These are phyloP conservation scores for Rattus norvegicus DNA, from an alignment of 2,113 vertebrate genomes.

Conservation along the genomic window DNA sequence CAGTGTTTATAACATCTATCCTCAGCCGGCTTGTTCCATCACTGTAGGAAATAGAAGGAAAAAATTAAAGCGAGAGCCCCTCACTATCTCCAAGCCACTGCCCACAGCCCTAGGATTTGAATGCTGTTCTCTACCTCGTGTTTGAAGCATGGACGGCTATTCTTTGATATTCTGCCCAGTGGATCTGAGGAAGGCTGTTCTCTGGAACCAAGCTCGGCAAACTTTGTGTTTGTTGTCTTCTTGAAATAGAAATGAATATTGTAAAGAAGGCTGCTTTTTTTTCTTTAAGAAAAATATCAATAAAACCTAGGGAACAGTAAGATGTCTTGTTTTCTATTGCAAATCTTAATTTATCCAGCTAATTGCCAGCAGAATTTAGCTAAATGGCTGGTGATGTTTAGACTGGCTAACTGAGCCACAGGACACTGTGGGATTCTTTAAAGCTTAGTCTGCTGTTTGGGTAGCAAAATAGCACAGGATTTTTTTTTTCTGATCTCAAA, in stretches of 20 bases:
- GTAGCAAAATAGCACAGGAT: conserved; percentile 60
- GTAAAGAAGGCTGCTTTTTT: conserved; percentile 82
- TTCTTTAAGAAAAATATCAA: conserved; percentile 78
- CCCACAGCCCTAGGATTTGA: conserved; percentile 79
- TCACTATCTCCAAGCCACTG: conserved; percentile 80
- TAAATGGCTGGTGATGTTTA: conserved; percentile 89
- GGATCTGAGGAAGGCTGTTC: conserved; percentile 78
- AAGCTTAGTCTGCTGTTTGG: conserved; percentile 81
- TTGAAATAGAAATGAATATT: conserved; percentile 84
- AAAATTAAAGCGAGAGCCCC: conserved; percentile 76
- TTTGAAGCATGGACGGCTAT: conserved; percentile 83
- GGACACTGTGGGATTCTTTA: conserved; percentile 85
- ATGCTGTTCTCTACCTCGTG: conserved; percentile 80
- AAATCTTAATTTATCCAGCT: conserved; percentile 90
- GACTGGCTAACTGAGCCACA: conserved; percentile 86
- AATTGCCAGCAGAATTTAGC: conserved; percentile 89
- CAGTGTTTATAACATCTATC: conserved; percentile 75
- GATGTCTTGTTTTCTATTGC: conserved; percentile 88
- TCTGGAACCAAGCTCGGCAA: conserved; percentile 83
- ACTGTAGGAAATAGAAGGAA: conserved; percentile 71
- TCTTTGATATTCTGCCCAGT: conserved; percentile 87
- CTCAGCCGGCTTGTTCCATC: conserved; percentile 64
- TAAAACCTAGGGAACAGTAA: conserved; percentile 87
- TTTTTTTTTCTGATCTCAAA: conserved; percentile 68
- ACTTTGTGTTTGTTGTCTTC: conserved; percentile 85